Evolutionary conservation across 1,140 invertebrate species (phyloP), one percentile per base, ranked within the genome.

Genomic region (Lerema accius): DNA sequence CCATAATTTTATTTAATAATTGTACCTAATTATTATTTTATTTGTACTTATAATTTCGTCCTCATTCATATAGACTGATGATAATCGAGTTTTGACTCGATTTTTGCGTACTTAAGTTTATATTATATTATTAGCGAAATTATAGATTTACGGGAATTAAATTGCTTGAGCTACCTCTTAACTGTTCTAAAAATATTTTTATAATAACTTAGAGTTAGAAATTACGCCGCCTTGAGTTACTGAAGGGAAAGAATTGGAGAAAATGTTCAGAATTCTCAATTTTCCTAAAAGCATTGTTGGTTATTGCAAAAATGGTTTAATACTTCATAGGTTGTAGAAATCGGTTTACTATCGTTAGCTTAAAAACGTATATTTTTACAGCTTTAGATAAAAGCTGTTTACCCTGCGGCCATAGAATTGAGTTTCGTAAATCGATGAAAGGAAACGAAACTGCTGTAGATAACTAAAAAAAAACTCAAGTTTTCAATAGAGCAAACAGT

Each of bases 181-280:
- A 79, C 74, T 76, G 63, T 80, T 85, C 74, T 84, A 82, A 86
- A 84, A 68, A 62, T 89, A 85, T 86, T 89, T 86, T 84, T 88
- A 65, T 88, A 88, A 74, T 66, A 81, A 63, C 60, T 76, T 80
- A 82, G 71, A 62, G 67, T 72, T 71, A 78, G 65, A 58, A 35
- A 43, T 51, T 37, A 42, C 45, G 46, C 40, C 50, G 35, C 55
- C 68, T 69, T 76, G 69, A 64, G 65, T 77, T 71, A 84, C 73
- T 77, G n/a, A n/a, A 32, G 50, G 64, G 62, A 69, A 26, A 43
- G 15, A 43, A 55, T 43, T 6, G 42, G 9, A 37, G 37, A 80
- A 76, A 67, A 49, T 63, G 67, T 71, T 79, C 76, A 81, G 67
- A 76, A 75, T 74, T 75, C 77, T 80, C 71, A 72, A 69, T 72